phyloP scores from a whole-genome alignment of 2,113 vertebrate species.

The Hippocampus abdominalis region DNA sequence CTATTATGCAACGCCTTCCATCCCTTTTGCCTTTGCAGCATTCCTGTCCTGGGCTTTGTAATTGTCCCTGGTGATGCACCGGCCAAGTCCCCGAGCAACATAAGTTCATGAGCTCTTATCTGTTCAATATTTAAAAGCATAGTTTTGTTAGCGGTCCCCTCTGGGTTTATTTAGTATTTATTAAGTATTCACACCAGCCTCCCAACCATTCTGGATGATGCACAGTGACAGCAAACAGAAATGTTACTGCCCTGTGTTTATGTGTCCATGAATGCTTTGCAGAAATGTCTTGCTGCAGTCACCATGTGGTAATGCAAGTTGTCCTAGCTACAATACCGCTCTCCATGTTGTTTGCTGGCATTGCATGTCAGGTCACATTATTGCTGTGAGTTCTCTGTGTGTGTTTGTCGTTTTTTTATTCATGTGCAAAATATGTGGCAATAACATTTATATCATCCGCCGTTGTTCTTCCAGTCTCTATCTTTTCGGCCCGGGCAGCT shows the following conservation, averaged over 20 bases:
- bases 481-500: neutral
- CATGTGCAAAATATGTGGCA: neutral
- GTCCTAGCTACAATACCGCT: constrained; percentile 14
- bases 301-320: constrained; percentile 4
- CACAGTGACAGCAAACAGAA: constrained; percentile 30
- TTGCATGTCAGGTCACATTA: neutral
- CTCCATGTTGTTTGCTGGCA: neutral
- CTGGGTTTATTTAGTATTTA: neutral
- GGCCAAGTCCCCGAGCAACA: no score
- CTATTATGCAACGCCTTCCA: no score
- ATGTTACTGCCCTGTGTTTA: constrained; percentile 18
- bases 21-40: neutral
- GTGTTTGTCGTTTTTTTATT: neutral
- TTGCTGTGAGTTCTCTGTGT: neutral
- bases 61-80: neutral
- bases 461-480: neutral
- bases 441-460: neutral
- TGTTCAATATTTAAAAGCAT: neutral
- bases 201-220: constrained; percentile 8
- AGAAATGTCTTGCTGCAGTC: neutral
- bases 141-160: neutral
- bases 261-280: constrained; percentile 8
- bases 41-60: neutral
- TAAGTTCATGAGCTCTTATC: neutral
- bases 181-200: constrained; percentile 1